Conservation (phyloP, 2,113 vertebrate species). For the Orthochromis indermauri region DNA sequence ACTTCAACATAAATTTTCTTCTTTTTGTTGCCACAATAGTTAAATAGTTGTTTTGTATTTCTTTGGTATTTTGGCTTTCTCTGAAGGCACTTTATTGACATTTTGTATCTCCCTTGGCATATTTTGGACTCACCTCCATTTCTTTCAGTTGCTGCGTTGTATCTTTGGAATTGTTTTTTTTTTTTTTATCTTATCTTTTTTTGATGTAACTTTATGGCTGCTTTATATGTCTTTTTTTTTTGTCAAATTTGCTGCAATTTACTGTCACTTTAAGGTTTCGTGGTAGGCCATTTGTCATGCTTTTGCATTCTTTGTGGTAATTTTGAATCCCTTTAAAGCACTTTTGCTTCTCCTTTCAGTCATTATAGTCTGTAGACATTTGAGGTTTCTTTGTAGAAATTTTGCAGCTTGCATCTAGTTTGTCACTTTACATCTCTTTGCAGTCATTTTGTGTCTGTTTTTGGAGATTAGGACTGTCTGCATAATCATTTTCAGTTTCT, state of each 20-base stretch:
- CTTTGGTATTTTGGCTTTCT: not conserved
- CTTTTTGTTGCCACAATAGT: not conserved
- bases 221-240: not conserved
- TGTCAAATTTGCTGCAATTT: not conserved
- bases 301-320: not conserved
- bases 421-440: not conserved
- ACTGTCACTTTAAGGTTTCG: not conserved
- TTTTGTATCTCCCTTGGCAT: accelerated
- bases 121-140: not conserved
- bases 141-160: not conserved
- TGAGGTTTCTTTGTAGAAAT: not conserved
- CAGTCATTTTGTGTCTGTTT: not conserved
- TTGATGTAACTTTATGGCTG: not conserved
- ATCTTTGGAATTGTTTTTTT: accelerated
- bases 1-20: not conserved
- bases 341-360: not conserved
- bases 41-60: not conserved
- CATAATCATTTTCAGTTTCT: accelerated
- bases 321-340: not conserved
- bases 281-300: not conserved
- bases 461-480: not conserved
- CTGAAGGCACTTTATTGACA: not conserved
- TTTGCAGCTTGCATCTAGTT: not conserved
- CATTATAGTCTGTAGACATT: not conserved
- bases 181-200: not conserved